Evolutionary conservation across 2,888 invertebrate species (phyloP).

Genomic region (Nebria brevicollis): DNA sequence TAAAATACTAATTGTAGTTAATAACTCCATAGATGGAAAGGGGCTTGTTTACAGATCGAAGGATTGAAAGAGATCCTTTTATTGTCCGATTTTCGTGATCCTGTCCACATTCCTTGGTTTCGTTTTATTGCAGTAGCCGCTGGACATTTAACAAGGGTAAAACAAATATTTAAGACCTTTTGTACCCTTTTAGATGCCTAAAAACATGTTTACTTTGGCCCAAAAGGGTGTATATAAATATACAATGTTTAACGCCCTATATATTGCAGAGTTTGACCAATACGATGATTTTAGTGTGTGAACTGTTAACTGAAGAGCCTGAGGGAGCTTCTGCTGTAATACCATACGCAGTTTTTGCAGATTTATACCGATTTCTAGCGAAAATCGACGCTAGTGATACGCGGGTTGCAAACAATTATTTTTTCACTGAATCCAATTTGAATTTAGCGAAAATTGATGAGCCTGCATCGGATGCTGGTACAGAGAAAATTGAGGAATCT

Average conservation of each 20-base stretch:
- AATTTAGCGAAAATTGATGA: constrained; percentile 49
- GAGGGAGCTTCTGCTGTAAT: constrained; percentile 85
- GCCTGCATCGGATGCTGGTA: neutral
- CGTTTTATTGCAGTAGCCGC: constrained; percentile 80
- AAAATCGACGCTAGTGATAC: constrained; percentile 66
- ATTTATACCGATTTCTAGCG: constrained; percentile 70
- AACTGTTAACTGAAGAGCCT: constrained; percentile 82
- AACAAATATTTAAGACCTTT: constrained; percentile 41
- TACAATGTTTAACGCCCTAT: constrained; percentile 3
- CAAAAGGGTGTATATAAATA: neutral
- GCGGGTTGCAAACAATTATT: constrained; percentile 56
- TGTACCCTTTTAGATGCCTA: neutral
- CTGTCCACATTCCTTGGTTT: constrained; percentile 74
- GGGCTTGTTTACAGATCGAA: constrained; percentile 69
- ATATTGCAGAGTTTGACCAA: constrained; percentile 73
- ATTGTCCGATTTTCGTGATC: constrained; percentile 74
- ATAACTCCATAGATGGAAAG: constrained; percentile 67
- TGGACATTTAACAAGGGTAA: constrained; percentile 73
- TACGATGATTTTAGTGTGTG: constrained; percentile 84
- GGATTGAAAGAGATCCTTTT: constrained; percentile 69
- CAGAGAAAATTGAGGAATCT: neutral
- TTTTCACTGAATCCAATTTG: constrained; percentile 58
- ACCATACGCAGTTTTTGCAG: constrained; percentile 70
- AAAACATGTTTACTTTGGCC: no score
- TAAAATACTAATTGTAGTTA: no score